Conservation (phyloP, 1,140 invertebrate genomes). For the Helicoverpa armigera region DNA sequence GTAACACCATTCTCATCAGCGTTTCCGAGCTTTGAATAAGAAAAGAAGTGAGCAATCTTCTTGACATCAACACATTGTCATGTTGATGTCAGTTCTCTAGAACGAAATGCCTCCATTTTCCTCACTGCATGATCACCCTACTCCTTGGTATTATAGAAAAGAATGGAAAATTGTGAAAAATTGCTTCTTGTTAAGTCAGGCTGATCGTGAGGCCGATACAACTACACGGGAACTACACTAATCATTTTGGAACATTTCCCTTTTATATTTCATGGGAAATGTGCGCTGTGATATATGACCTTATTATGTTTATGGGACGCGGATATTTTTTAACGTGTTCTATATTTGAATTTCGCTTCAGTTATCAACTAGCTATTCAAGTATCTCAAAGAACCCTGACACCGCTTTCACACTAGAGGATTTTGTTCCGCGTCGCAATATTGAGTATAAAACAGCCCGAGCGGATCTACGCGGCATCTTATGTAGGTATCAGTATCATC, state of each 20-base stretch:
- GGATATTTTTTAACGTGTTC: conserved; percentile 22
- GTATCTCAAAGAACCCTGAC: too few species aligned
- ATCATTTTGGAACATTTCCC: conserved; percentile 54
- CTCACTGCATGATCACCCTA: conserved; percentile 38
- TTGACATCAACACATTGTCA: too few species aligned
- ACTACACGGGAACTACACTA: conserved; percentile 44
- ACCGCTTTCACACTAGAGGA: too few species aligned
- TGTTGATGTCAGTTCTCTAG: not conserved
- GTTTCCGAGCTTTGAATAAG: too few species aligned
- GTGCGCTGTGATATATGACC: conserved; percentile 26
- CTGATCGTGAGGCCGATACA: conserved; percentile 49
- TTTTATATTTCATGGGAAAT: conserved; percentile 41
- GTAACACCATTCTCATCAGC: too few species aligned
- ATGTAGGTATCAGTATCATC: too few species aligned
- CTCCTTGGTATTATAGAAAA: conserved; percentile 49
- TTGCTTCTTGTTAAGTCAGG: conserved; percentile 61
- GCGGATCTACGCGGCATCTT: too few species aligned
- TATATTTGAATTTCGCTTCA: not conserved
- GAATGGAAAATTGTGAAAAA: conserved; percentile 66
- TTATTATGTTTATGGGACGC: conserved; percentile 24
- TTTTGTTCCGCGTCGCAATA: too few species aligned
- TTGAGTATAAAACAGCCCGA: too few species aligned
- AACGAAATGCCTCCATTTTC: not conserved
- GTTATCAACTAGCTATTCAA: too few species aligned
- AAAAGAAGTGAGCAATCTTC: too few species aligned